A percentile compares a stretch with the other conserved stretches of the same genome.
Evolutionary conservation across 1,140 invertebrate genomes (phyloP).

Genomic region (Nasonia giraulti): DNA sequence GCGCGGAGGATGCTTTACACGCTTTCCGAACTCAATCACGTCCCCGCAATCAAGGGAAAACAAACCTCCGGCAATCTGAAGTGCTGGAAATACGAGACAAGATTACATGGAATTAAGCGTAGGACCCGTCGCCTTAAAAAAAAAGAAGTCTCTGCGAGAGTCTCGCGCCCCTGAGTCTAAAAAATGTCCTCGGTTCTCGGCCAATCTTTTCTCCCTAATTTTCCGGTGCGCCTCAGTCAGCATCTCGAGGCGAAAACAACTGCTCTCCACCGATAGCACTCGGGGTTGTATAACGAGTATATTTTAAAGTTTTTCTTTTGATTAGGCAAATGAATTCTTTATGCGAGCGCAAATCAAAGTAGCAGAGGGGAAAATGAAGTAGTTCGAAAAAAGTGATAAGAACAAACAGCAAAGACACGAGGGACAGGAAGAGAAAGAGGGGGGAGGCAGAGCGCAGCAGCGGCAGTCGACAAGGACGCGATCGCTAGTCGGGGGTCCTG

Average conservation of each 20-base stretch:
- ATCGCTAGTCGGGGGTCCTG: slow-evolving; percentile 37
- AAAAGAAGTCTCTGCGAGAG: slow-evolving; percentile 33
- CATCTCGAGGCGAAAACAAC: slow-evolving; percentile 19
- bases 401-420: slow-evolving; percentile 14
- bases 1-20: no score
- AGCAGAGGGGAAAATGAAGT: neutral
- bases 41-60: neutral
- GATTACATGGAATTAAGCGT: slow-evolving; percentile 36
- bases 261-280: slow-evolving; percentile 7
- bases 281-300: neutral
- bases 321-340: neutral
- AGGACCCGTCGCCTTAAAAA: slow-evolving; percentile 32
- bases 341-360: neutral
- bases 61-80: neutral
- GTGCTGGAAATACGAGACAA: neutral
- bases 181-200: slow-evolving; percentile 4
- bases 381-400: slow-evolving; percentile 12
- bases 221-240: slow-evolving; percentile 32
- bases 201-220: slow-evolving; percentile 62
- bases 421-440: neutral
- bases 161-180: neutral
- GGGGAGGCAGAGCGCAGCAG: slow-evolving; percentile 12
- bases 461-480: slow-evolving; percentile 37
- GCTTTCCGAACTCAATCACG: neutral
- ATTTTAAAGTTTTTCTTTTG: neutral